Evolutionary conservation across 2,113 vertebrate genomes (phyloP).

Genomic region (Lates calcarifer): DNA sequence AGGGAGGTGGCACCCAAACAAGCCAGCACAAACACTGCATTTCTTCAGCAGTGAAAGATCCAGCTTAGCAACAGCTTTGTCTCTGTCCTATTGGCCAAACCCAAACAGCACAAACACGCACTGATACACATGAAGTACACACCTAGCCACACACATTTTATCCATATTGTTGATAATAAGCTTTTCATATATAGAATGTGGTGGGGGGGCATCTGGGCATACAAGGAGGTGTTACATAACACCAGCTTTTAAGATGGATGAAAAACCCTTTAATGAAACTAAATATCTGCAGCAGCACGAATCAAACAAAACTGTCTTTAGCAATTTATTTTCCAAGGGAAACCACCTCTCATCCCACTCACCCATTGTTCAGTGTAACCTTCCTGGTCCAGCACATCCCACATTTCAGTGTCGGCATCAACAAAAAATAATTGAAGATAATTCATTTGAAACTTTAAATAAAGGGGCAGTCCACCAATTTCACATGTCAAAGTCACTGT

Average conservation of each 20-base stretch:
- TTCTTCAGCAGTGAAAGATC: constrained; percentile 86
- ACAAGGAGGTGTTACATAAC: constrained; percentile 83
- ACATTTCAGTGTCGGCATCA: neutral
- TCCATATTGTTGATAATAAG: constrained; percentile 40
- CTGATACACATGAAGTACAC: constrained; percentile 23
- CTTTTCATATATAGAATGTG: constrained; percentile 88
- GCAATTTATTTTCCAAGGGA: too few relatives aligned
- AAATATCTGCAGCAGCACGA: constrained; percentile 59
- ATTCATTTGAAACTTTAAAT: neutral
- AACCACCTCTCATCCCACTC: neutral
- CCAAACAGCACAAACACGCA: constrained; percentile 77
- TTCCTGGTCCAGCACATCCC: neutral
- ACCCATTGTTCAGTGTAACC: neutral
- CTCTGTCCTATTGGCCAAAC: constrained; percentile 71
- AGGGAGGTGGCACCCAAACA: constrained; percentile 76
- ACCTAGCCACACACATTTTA: constrained; percentile 46
- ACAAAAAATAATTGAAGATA: too few relatives aligned
- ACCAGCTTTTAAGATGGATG: constrained; percentile 45
- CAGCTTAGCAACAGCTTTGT: constrained; percentile 99
- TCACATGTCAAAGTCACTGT: too few relatives aligned
- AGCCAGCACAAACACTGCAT: constrained; percentile 86
- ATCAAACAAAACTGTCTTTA: too few relatives aligned
- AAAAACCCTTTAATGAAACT: constrained; percentile 64
- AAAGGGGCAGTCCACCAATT: too few relatives aligned
- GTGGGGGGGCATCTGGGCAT: constrained; percentile 82